Evolutionary conservation across 2,797 vertebrate species (phyloP), one percentile per base, ranked within the genome.

Genomic region (Sebastes matsubarae): DNA sequence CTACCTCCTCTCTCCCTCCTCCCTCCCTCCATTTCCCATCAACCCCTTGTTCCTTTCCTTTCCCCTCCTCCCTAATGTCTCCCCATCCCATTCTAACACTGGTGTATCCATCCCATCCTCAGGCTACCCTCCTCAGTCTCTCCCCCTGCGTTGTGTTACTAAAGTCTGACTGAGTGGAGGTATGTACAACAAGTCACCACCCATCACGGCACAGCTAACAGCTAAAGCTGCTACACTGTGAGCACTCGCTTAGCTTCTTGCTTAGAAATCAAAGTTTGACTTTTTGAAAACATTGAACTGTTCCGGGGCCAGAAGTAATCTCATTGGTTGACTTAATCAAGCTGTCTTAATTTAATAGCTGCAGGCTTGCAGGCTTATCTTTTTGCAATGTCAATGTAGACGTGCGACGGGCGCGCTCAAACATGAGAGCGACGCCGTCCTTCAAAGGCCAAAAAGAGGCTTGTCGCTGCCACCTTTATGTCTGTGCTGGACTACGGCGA

Each of bases 81-180:
- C 79, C 81, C 75, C 81, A 74, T 80, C 66, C 29, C 88, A 77
- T 80, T 87, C 88, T 94, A 93, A 94, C 82, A 55, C 63, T 87
- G 83, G 65, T 92, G 84, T 94, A 71, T 94, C 89, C 93, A 93
- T 94, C 87, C 93, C 94, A 93, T 90, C 87, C 92, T 87, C 92
- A 96, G 96, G 95, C 91, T 93, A 86, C 32, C 85, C 87, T 84
- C 89, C 90, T 89, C 95, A 95, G 87, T 93, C 87, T 79, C 85
- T 92, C 86, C 92, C 90, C 75, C 93, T 94, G 81, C 95, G 94
- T 95, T 95, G 93, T 91, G 93, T 96, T 85, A 94, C 95, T 95
- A 96, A 96, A 92, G 95, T 96, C 87, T 96, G 91, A 96, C 71
- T 86, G 73, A 80, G 64, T 75, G 69, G 88, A 96, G 95, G 95